Conservation (phyloP, 2,888 invertebrate species). For the Chymomyza procnemis region DNA sequence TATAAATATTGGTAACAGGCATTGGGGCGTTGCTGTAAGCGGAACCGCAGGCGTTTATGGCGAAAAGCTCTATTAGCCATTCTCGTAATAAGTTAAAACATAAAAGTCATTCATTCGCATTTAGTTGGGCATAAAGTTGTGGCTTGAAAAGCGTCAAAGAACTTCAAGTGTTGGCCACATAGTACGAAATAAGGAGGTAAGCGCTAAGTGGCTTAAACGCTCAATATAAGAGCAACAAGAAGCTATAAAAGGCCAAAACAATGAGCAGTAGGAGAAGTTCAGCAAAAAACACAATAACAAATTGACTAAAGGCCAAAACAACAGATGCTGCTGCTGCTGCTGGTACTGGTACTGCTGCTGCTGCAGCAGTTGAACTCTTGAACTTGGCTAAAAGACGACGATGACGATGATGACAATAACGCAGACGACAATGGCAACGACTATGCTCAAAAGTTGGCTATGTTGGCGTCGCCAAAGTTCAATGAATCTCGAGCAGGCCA, state of each 20-base stretch:
- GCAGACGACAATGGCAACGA: background rate
- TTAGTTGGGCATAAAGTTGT: background rate
- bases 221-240: slow-evolving; percentile 67
- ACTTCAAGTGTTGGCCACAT: slow-evolving; percentile 50
- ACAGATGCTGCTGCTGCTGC: slow-evolving; percentile 49
- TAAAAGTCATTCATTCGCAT: background rate
- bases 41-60: background rate
- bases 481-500: slow-evolving; percentile 44
- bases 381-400: slow-evolving; percentile 44
- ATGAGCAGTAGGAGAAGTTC: background rate
- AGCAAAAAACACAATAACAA: background rate
- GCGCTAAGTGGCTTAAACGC: slow-evolving; percentile 45
- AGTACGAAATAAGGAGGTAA: slow-evolving; percentile 9
- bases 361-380: slow-evolving; percentile 57
- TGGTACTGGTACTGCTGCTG: slow-evolving; percentile 47
- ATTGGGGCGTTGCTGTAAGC: background rate
- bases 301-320: slow-evolving; percentile 17
- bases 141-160: slow-evolving; percentile 55
- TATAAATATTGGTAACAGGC: background rate
- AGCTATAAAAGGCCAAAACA: slow-evolving; percentile 25
- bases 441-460: slow-evolving; percentile 14
- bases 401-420: background rate
- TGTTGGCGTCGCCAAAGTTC: slow-evolving; percentile 43
- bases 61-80: background rate
- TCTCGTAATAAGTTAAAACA: background rate